Base-by-base conservation (phyloP, 92 coral and sea anemone genomes). In the Actinernus sp. region DNA sequence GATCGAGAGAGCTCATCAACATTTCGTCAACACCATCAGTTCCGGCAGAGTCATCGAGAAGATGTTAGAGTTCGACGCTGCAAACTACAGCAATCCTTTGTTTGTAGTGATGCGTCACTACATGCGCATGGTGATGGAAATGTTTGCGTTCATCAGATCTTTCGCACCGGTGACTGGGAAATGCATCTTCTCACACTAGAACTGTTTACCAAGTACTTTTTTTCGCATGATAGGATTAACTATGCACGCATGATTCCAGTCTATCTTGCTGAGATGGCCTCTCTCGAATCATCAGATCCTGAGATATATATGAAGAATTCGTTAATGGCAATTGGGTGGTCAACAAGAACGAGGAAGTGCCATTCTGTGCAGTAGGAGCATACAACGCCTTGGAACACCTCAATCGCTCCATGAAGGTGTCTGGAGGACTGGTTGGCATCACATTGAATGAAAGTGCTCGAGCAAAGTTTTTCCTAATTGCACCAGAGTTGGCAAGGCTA, bases 281-380 rank as follows among this genome's bases (percentile, higher is more conserved):
- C 10, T 27, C 22, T 78, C 1, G 65, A 71, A 49, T 14, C 39
- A 2, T 29, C 25, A 49, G 86, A 78, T 47, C 92, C 73, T 19
- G 63, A 50, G 22, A 61, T 76, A 3, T n/a, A n/a, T 51, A 75
- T 37, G 28, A 81, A 21, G 78, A 74, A 31, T 82, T 82, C 44
- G 37, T 49, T 34, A 20, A 24, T 1, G 73, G 85, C 17, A 84
- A 78, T 30, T 84, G 50, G 31, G 38, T 64, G 6, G 76, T 75
- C 33, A 83, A 83, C 67, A 83, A 83, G 84, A 83, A 68, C 49
- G 25, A 26, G 3, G 6, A 44, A 14, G 87, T 81, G 8, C 22
- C 82, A 57, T 85, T 84, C 34, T 71, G 91, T 71, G 91, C 77
- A 9, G 24, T 70, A n/a, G 90, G 85, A 26, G 79, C 80, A 14